Base-by-base conservation (phyloP, 2,888 invertebrate species). In the Miltochrista miniata region DNA sequence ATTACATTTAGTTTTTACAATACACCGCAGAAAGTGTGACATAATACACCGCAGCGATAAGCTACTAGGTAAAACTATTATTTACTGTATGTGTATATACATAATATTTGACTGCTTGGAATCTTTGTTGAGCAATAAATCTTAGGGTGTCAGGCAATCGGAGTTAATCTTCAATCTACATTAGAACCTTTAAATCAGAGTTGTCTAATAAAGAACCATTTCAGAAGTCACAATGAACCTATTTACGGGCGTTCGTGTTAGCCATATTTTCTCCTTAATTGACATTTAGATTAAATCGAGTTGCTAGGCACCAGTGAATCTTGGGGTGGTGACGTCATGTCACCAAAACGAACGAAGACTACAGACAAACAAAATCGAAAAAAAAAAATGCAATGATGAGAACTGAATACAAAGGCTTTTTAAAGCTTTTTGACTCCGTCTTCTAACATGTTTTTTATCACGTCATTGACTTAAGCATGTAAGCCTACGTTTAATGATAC, bases 221-320 rank as follows among this genome's bases (percentile, higher is more conserved):
- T 52, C 40, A 59, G 62, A 68, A 68, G 69, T 68, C 64, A 60
- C 57, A 62, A 62, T 61, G 64, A 58, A 55, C 50, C 62, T 71
- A 70, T 74, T 74, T 74, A 72, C 70, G 61, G 71, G 61, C 59
- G 51, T 69, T 60, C 66, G 65, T 64, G 72, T 66, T 61, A 69
- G 68, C 61, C 76, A 71, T 79, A 76, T 79, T 78, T 70, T 76
- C 78, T 74, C 65, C 73, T 73, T 79, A 80, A 80, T 79, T 80
- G 79, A 79, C 79, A 78, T 72, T 79, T 72, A 73, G 79, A 80
- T 79, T 79, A 77, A 80, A 78, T 74, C 43, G 50, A 55, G 55
- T 51, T 71, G 64, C 62, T 62, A 24, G 51, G 55, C 48, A 37
- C 51, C 64, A 66, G 55, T 68, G 72, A 70, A 53, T 56, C 49